Base-by-base conservation (phyloP, 2,797 vertebrate genomes). In the Lacerta viridis region DNA sequence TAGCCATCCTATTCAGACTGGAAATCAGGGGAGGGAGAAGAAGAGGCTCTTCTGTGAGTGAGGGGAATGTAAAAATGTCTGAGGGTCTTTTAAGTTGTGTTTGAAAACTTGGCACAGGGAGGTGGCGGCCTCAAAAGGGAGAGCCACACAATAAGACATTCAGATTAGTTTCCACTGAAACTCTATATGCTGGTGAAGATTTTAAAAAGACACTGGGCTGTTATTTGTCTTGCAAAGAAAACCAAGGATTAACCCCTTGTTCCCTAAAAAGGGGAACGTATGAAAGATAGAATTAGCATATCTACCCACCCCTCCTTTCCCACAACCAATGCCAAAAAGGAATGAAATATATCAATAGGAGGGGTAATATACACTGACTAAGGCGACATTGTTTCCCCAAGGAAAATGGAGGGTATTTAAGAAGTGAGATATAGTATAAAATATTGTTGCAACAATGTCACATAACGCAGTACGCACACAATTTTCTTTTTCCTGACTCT, bases 111-210 rank as follows among this genome's bases (percentile, higher is more conserved):
- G 55, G 87, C 89, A 89, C 91, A 17, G 64, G 0, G 75, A 41
- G 33, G 15, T 36, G 61, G 79, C 88, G 88, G 89, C 79, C 87
- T 93, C 84, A 17, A 81, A 80, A 79, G 75, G 69, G 89, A 23
- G 79, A 77, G 84, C 88, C 7, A 33, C 85, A 96, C 88, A 96
- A 95, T 91, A 41, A 72, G 74, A 88, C 91, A 93, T 95, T 95
- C 91, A 94, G 83, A 93, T 88, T 83, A 86, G 89, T 90, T 95
- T 96, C 95, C 92, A 91, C 88, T 93, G 71, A 66, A 90, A 75
- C 83, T 41, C 86, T 88, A 86, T 69, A 85, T 64, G 61, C 81
- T 79, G 85, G 85, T 87, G 88, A 82, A 88, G 93, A 25, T 92
- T 93, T 88, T 86, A 90, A 86, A 90, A 93, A 84, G 87, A 88